Base-by-base conservation (phyloP, 2,113 vertebrate species). In the Halichoeres trimaculatus region DNA sequence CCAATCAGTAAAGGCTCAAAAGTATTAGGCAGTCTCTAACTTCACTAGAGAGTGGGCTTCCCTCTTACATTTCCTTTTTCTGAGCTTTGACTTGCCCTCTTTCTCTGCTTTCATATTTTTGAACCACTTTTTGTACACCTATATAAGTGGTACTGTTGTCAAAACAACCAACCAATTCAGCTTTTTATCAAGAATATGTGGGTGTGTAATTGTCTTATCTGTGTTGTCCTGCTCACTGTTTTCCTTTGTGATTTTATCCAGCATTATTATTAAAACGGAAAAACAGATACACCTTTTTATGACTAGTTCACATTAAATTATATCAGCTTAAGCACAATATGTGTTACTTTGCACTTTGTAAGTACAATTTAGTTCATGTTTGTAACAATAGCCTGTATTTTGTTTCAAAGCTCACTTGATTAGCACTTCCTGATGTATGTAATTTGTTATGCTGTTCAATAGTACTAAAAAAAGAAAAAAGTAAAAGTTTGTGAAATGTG, bases 211-310 rank as follows among this genome's bases (percentile, higher is more conserved):
- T 59, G 51, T 85, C 67, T 13, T 87, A 60, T 78, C 57, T 76
- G 84, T 91, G 47, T 83, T 63, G 90, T 90, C 74, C 30, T 47
- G 65, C 80, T 81, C 47, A 60, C 58, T 83, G 24, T 78, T 88
- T 87, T 73, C 43, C 62, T 68, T 79, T 59, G 72, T 87, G 56
- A 76, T 80, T 74, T 74, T 73, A 81, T 62, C 61, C 70, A 69
- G 38, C 52, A 30, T 51, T 55, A 78, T 75, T 62, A 56, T 47
- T 65, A 74, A 63, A 83, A 66, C 57, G 22, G 63, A 70, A 74
- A 76, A 69, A 73, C 45, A 7, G 1, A 54, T 63, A 61, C 34
- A 19, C 64, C 80, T 85, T 75, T 35, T 70, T 47, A 10, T 77
- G 54, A 34, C 58, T 40, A 34, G 56, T 40, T 54, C 38, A 41